These are phyloP conservation scores for Hylaeus volcanicus DNA, from an alignment of 1,140 invertebrate species.

Conservation along the genomic window DNA sequence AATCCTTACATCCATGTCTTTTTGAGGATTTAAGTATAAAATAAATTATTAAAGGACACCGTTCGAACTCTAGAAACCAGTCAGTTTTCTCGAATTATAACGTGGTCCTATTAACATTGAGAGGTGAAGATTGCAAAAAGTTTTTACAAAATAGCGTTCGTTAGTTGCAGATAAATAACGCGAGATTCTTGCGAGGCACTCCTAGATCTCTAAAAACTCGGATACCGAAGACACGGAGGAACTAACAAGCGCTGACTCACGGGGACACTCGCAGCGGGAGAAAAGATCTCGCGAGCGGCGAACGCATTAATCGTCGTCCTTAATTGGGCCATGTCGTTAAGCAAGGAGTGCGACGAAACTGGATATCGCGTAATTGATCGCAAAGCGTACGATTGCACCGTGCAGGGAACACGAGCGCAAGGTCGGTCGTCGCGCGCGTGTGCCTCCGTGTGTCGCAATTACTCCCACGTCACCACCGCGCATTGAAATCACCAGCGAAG, in stretches of 20 bases:
- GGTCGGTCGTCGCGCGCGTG: constrained; percentile 40
- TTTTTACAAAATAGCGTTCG: no score
- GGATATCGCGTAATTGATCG: constrained; percentile 63
- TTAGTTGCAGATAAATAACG: neutral
- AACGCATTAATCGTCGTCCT: constrained; percentile 57
- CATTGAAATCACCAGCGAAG: constrained; percentile 50
- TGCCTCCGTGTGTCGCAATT: constrained; percentile 59
- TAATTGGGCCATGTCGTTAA: constrained; percentile 61
- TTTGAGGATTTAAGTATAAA: no score
- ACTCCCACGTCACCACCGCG: constrained; percentile 59
- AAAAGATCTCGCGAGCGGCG: constrained; percentile 30
- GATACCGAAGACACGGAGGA: constrained; percentile 10
- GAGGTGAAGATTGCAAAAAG: no score
- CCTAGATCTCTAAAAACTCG: constrained; percentile 38
- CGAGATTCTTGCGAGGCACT: neutral
- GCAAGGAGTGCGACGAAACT: constrained; percentile 62
- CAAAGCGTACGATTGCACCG: constrained; percentile 56
- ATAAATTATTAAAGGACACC: no score
- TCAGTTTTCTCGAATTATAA: no score
- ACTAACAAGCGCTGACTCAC: constrained; percentile 28
- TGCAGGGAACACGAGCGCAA: constrained; percentile 66
- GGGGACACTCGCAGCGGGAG: constrained; percentile 28
- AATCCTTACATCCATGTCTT: no score
- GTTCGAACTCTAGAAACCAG: no score
- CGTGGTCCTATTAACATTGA: no score